Base-by-base conservation (phyloP, 53 echinoderm and acorn worm species). In the Echinarachnius parma region DNA sequence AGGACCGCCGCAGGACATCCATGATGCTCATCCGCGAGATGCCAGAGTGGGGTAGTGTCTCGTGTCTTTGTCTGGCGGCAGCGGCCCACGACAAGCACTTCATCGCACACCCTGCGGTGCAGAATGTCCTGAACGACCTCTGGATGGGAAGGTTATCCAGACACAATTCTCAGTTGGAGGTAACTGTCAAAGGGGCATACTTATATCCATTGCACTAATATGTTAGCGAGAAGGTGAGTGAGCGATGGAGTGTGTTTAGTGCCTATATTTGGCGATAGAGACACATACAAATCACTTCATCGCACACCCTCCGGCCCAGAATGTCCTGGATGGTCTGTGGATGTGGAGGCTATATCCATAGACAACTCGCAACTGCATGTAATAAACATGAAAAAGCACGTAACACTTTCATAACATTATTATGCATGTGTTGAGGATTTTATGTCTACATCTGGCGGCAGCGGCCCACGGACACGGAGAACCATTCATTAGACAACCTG, bases 321-420 rank as follows among this genome's bases (percentile, higher is more conserved):
- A 81, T 60, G 62, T 89, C 16, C 82, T 94, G 30, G 84, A 75
- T 61, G 89, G 86, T 46, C 66, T 94, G 20, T 94, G 95, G 95
- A 87, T 83, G 60, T 90, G 95, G 24, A 86, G 84, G 27, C 4
- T 69, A 34, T 69, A n/a, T n/a, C n/a, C n/a, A n/a, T n/a, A n/a
- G n/a, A n/a, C n/a, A n/a, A n/a, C n/a, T n/a, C n/a, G n/a, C n/a
- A n/a, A n/a, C n/a, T n/a, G n/a, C n/a, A n/a, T n/a, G n/a, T n/a
- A n/a, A n/a, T n/a, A n/a, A n/a, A n/a, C n/a, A n/a, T n/a, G n/a
- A n/a, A n/a, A n/a, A n/a, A n/a, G n/a, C n/a, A n/a, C n/a, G n/a
- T n/a, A n/a, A n/a, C n/a, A n/a, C n/a, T n/a, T n/a, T n/a, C n/a
- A n/a, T n/a, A n/a, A n/a, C n/a, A n/a, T n/a, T n/a, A n/a, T n/a